Evolutionary conservation across 1,140 invertebrate species (phyloP).

Genomic region (Coptotermes formosanus): DNA sequence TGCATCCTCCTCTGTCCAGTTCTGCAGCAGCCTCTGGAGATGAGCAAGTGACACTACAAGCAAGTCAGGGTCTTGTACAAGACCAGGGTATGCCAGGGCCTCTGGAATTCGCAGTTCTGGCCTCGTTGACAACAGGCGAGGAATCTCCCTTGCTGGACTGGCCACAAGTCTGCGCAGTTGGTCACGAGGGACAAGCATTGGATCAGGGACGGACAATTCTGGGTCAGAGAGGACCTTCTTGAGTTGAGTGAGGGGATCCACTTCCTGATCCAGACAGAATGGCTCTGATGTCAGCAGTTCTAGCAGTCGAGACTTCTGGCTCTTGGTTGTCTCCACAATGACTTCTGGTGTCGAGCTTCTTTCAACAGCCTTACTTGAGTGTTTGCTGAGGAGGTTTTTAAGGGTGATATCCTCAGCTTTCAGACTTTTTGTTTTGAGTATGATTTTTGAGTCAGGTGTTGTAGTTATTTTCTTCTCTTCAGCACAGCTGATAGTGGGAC

Average conservation of each 20-base stretch:
- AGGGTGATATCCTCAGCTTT: constrained; percentile 52
- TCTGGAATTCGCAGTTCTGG: constrained; percentile 70
- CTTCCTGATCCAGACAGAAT: constrained; percentile 30
- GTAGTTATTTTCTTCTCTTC: constrained; percentile 55
- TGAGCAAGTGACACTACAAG: constrained; percentile 73
- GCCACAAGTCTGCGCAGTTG: constrained; percentile 67
- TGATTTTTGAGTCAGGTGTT: constrained; percentile 47
- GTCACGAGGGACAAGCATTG: constrained; percentile 73
- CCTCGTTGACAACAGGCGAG: constrained; percentile 63
- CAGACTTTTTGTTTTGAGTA: constrained; percentile 49
- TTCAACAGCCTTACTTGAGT: background rate
- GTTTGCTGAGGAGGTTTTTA: constrained; percentile 42
- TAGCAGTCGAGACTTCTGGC: constrained; percentile 44
- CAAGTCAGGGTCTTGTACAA: constrained; percentile 73
- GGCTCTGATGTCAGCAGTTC: constrained; percentile 50
- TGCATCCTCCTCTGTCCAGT: constrained; percentile 27
- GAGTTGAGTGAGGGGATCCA: constrained; percentile 68
- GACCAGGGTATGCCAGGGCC: constrained; percentile 65
- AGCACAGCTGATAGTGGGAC: constrained; percentile 59
- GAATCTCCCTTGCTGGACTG: constrained; percentile 72
- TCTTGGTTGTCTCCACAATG: background rate
- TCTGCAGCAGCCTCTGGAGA: constrained; percentile 66
- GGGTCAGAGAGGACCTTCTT: constrained; percentile 67
- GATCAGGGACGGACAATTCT: constrained; percentile 73
- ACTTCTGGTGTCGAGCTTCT: background rate